These are phyloP conservation scores for Drosophila kambysellisi DNA, from an alignment of 2,888 invertebrate genomes.

Conservation along the genomic window DNA sequence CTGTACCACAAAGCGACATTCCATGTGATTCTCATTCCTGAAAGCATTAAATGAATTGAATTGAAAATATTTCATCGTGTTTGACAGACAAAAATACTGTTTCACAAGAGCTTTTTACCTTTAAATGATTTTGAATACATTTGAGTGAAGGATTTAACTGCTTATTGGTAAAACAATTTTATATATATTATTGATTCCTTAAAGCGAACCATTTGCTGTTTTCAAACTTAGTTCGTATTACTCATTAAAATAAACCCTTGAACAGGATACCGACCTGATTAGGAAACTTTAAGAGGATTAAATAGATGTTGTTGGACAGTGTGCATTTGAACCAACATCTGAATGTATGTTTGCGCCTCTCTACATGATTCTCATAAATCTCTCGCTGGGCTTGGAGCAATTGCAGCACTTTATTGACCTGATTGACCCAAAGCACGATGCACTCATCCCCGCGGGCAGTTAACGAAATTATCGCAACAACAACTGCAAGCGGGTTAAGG, in stretches of 20 bases:
- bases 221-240: not conserved
- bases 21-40: conserved; percentile 7
- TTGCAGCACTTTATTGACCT: conserved; percentile 65
- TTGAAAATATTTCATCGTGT: not conserved
- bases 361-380: conserved; percentile 58
- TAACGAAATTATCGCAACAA: conserved; percentile 55
- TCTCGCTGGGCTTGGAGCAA: conserved; percentile 46
- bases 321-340: conserved; percentile 1
- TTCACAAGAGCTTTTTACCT: not conserved
- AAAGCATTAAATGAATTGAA: not conserved
- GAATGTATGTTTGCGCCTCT: conserved; percentile 16
- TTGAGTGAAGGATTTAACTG: not conserved
- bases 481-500: conserved; percentile 41
- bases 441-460: conserved; percentile 39
- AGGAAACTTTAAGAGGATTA: not conserved
- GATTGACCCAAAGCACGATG: conserved; percentile 64
- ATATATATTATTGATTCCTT: not conserved
- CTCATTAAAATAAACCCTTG: not conserved
- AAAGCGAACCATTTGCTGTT: not conserved
- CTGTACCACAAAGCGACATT: not conserved
- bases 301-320: not conserved
- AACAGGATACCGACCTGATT: not conserved
- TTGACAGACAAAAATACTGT: not conserved
- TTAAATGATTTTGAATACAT: not conserved
- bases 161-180: not conserved